Conservation (phyloP, 2,888 invertebrate genomes). For the Argyresthia goedartella region DNA sequence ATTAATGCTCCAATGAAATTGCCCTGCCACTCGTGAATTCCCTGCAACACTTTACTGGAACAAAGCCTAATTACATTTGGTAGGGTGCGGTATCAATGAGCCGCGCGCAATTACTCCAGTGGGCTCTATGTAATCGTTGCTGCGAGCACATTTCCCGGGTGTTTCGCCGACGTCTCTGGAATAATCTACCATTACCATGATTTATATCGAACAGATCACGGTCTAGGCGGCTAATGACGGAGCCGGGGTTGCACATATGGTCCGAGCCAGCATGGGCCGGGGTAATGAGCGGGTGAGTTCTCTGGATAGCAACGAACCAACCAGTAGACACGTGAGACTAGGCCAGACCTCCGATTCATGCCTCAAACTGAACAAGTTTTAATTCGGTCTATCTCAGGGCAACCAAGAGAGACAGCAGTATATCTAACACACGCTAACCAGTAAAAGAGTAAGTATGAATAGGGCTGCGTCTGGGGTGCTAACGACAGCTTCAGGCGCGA, state of each 20-base stretch:
- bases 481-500: not conserved
- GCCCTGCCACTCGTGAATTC: slow-evolving; percentile 39
- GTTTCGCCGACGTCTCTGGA: slow-evolving; percentile 57
- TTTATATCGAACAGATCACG: slow-evolving; percentile 60
- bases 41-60: slow-evolving; percentile 44
- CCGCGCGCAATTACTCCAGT: slow-evolving; percentile 54
- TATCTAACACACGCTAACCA: too few relatives aligned
- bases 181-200: slow-evolving; percentile 67
- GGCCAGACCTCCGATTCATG: not conserved
- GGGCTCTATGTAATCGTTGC: slow-evolving; percentile 52
- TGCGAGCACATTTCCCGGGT: slow-evolving; percentile 54
- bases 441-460: too few relatives aligned
- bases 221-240: slow-evolving; percentile 57
- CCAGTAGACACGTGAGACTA: not conserved
- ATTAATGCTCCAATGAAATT: slow-evolving; percentile 45
- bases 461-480: not conserved
- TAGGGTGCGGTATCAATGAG: slow-evolving; percentile 56
- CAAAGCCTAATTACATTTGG: slow-evolving; percentile 63
- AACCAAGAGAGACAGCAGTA: not conserved
- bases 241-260: slow-evolving; percentile 42
- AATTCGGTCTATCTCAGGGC: too few relatives aligned
- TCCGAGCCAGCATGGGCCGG: slow-evolving; percentile 18
- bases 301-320: not conserved
- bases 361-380: too few relatives aligned
- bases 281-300: slow-evolving; percentile 27